Percentiles rank a stretch among this genome's conserved stretches.
phyloP scores from a whole-genome alignment of 2,888 invertebrate species.

The Lycophotia porphyrea region DNA sequence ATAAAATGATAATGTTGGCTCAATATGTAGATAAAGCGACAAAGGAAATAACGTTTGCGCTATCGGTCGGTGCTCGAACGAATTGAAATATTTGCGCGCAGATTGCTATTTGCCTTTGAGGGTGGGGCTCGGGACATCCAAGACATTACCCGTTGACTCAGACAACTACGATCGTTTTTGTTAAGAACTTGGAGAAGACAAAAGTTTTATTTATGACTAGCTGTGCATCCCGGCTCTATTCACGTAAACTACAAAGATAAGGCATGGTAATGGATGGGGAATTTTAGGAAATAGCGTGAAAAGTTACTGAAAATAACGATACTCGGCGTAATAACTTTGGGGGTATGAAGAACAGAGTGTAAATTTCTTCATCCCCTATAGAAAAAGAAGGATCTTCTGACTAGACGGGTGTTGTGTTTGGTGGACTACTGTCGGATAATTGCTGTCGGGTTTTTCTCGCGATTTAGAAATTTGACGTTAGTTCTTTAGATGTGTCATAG shows the following conservation, averaged over 20 bases:
- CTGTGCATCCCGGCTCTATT: not conserved
- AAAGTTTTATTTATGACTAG: conserved; percentile 8
- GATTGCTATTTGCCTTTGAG: conserved; percentile 75
- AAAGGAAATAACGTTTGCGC: conserved; percentile 56
- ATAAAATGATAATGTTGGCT: conserved; percentile 41
- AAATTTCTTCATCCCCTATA: too few species aligned
- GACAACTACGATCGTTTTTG: conserved; percentile 20
- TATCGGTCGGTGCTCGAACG: conserved; percentile 60
- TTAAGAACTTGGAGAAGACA: not conserved
- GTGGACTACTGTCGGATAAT: too few species aligned
- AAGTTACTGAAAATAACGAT: not conserved
- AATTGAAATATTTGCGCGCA: conserved; percentile 74
- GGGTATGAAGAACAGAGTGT: too few species aligned
- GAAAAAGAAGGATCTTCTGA: too few species aligned
- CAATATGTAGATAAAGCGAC: conserved; percentile 55
- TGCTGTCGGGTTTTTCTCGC: too few species aligned
- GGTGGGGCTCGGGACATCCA: conserved; percentile 58
- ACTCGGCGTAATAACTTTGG: not conserved
- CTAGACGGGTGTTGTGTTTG: too few species aligned
- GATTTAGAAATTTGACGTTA: too few species aligned
- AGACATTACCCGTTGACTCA: conserved; percentile 44
- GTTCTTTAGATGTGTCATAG: too few species aligned
- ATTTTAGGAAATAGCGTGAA: not conserved
- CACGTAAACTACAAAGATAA: not conserved
- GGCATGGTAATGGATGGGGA: not conserved